A percentile compares a stretch with the other conserved stretches of the same genome.
Conservation (phyloP, 2,113 vertebrate genomes). For the Oreotrochilus melanogaster region DNA sequence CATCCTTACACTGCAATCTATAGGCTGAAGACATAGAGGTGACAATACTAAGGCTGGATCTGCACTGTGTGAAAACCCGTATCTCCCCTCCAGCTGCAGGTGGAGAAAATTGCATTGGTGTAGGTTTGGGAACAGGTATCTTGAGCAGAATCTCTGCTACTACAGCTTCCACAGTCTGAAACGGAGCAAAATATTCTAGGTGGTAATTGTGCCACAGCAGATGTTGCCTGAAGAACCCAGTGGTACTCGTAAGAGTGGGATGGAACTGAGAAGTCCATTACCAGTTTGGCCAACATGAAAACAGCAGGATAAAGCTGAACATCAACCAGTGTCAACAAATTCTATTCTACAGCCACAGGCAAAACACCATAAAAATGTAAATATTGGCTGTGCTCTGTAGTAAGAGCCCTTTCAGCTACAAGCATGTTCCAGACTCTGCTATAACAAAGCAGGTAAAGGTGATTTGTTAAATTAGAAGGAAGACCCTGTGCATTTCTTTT, state of each 20-base stretch:
- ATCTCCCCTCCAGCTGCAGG: background rate
- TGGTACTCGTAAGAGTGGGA: accelerated
- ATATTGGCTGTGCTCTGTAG: background rate
- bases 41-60: background rate
- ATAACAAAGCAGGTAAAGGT: accelerated
- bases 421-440: background rate
- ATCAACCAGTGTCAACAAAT: background rate
- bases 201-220: background rate
- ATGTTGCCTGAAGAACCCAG: background rate
- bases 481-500: background rate
- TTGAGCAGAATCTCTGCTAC: background rate
- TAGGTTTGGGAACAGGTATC: background rate
- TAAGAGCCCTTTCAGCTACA: background rate
- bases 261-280: background rate
- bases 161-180: background rate
- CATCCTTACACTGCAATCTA: background rate
- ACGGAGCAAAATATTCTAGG: background rate
- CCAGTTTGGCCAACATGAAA: background rate
- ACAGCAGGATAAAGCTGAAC: background rate
- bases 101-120: background rate
- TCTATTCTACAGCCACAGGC: background rate
- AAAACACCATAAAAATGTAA: background rate
- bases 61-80: background rate
- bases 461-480: background rate
- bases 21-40: background rate